Evolutionary conservation across 2,888 invertebrate species (phyloP), one percentile per base, ranked within the genome.

Genomic region (Hymenopus coronatus): DNA sequence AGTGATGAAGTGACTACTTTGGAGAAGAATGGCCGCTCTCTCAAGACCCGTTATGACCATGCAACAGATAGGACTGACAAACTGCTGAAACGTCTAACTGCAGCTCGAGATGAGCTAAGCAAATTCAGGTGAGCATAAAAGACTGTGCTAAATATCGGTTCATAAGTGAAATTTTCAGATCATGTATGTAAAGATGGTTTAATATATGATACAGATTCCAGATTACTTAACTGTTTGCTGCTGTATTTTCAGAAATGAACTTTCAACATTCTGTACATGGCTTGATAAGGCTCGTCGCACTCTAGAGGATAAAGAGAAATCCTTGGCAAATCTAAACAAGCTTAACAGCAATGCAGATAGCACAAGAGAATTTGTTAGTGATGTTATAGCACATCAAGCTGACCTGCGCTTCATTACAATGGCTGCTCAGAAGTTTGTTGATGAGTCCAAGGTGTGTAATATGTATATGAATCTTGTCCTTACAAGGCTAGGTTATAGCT

Each of bases 381-480:
- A 98, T 93, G 98, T 99, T 3, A 98, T 99, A 92, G 97, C 98
- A 0, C 99, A 99, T 92, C 98, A 99, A 93, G 99, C 98, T 0
- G 99, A 99, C 93, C 94, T 99, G 54, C 94, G 99, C 89, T 99
- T 99, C 93, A 98, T 99, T 91, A 98, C 98, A 4, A 98, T 99
- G 97, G 97, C 98, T 1, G 98, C 98, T 1, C 98, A 98, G 94
- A 98, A 98, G 93, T 99, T 98, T 93, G 96, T 98, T 33, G 98
- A 99, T 92, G 98, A 99, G 93, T 97, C 98, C 93, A 98, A 98
- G 94, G 97, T 96, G 92, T 90, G n/a, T 88, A 82, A 40, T 20
- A 83, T 20, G 28, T n/a, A 81, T 82, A 89, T 89, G 89, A 40
- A 40, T 40, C 12, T 9, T 87, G 30, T 28, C 28, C 33, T 46